Evolutionary conservation across 2,113 vertebrate genomes (phyloP).

Genomic region (Physeter macrocephalus): DNA sequence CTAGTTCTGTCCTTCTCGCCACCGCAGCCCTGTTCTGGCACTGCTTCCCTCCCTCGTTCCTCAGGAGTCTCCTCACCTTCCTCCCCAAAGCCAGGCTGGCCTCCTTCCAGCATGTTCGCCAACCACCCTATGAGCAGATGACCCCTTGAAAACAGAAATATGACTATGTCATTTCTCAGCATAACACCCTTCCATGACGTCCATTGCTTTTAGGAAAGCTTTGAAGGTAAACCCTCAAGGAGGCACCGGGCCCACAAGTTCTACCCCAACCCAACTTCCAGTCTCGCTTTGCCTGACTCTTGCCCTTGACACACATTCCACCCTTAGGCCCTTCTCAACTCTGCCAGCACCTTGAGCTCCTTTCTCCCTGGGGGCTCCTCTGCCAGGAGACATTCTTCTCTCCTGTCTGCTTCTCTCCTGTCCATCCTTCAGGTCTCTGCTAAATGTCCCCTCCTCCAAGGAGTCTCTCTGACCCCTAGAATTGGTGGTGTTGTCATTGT

Average conservation of each 20-base stretch:
- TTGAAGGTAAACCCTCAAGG: background rate
- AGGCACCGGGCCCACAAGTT: background rate
- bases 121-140: background rate
- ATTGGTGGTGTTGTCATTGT: background rate
- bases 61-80: constrained; percentile 55
- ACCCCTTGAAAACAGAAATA: constrained; percentile 36
- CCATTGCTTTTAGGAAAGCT: background rate
- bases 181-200: background rate
- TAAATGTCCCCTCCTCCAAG: background rate
- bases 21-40: background rate
- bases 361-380: background rate
- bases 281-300: background rate
- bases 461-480: background rate
- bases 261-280: background rate
- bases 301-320: background rate
- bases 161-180: constrained; percentile 48
- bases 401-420: background rate
- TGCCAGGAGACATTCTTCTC: background rate
- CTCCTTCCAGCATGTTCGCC: constrained; percentile 5
- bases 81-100: constrained; percentile 20
- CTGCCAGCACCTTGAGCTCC: background rate
- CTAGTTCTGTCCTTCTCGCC: background rate
- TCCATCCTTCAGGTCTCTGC: background rate
- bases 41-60: background rate
- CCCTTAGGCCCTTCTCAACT: background rate